Evolutionary conservation across 2,113 vertebrate genomes (phyloP), one percentile per base, ranked within the genome.

Genomic region (Fulmarus glacialis): DNA sequence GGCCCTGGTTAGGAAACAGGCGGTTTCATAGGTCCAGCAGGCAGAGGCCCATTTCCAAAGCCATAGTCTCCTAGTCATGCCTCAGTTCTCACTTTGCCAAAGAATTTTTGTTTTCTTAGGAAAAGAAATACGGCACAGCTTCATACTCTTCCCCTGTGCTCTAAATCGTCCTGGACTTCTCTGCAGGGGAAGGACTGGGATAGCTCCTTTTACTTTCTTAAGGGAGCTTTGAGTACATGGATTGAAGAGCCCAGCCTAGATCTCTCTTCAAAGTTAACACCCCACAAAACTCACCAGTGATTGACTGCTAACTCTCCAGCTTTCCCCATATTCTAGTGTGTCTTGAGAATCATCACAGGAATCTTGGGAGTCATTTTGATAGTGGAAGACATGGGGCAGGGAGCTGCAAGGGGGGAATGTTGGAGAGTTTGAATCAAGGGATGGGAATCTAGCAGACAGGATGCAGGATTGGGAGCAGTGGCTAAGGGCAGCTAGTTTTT

Each of bases 191-290:
- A 92, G 38, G 60, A 19, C 68, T 48, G 18, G 91, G 40, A 11
- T 32, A n/a, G 62, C 64, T 89, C 81, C 91, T 74, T 82, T 60
- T 26, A 3, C 38, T 67, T 85, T 75, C 60, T 15, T 30, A 48
- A 63, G 66, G 82, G 88, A 85, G 77, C 92, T 95, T 82, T 66
- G 92, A 87, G 92, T 34, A 82, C 90, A 84, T 14, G 89, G 93
- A 15, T 23, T 77, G 62, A 95, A 59, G 71, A 91, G 75, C 82
- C 64, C 90, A 90, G 86, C 70, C 86, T 48, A 6, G 66, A 74
- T 63, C 40, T 81, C 23, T 36, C 40, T 50, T 87, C 75, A 32
- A 12, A 64, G 43, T 52, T 71, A 91, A 77, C 75, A 67, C 14
- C 50, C 63, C 78, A 19, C 38, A 71, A 32, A 75, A 9, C 55